Evolutionary conservation across 2,888 invertebrate genomes (phyloP).

Genomic region (Sesia apiformis): DNA sequence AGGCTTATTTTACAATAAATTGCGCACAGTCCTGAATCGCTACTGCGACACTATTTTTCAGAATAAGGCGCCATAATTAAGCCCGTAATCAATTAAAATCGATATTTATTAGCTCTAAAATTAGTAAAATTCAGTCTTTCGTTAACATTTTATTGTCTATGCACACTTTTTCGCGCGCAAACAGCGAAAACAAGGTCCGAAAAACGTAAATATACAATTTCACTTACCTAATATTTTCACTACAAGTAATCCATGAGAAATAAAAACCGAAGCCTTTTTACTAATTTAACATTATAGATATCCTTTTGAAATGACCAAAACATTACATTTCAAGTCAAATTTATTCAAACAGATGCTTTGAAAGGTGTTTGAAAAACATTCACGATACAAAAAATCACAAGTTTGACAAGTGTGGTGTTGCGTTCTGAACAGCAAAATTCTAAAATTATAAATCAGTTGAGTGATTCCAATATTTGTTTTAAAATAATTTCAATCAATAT

Average conservation of each 20-base stretch:
- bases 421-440: no score
- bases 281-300: no score
- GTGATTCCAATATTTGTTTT: no score
- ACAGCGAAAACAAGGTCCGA: conserved; percentile 10
- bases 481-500: no score
- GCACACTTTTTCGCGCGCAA: conserved; percentile 35
- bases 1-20: conserved; percentile 26
- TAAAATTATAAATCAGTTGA: no score
- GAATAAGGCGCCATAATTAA: conserved; percentile 46
- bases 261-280: no score
- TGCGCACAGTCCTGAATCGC: conserved; percentile 10
- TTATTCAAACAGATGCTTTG: background rate
- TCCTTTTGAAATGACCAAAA: no score
- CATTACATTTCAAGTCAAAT: no score
- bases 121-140: background rate
- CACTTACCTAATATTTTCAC: conserved; percentile 4
- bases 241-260: background rate
- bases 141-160: conserved; percentile 8
- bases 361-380: background rate
- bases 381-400: background rate
- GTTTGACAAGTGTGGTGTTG: no score
- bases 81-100: conserved; percentile 18
- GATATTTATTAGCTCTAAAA: conserved; percentile 8
- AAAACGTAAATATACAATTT: background rate
- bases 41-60: conserved; percentile 31